Evolutionary conservation across 2,797 vertebrate genomes (phyloP), one percentile per base, ranked within the genome.

Genomic region (Etheostoma perlongum): DNA sequence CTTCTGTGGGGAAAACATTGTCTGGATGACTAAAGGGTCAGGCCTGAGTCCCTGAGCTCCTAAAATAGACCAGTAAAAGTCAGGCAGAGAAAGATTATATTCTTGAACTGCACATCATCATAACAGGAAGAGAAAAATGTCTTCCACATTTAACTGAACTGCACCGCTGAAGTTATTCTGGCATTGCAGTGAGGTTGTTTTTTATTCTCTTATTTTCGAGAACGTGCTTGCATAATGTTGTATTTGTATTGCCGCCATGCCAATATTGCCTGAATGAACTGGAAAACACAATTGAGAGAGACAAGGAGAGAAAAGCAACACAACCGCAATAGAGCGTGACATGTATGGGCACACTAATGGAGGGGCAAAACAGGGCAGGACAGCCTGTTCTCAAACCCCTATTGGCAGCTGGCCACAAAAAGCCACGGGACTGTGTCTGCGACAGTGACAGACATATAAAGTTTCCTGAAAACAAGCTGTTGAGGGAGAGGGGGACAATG

Each of bases 11-110:
- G 42, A 60, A 63, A 66, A 87, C 70, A 86, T 72, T 82, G 78
- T 86, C 62, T 65, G 74, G 54, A 87, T 88, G 72, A 81, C 52
- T 89, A 36, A 85, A 81, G 59, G 67, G 87, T 86, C 87, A 87
- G 21, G 14, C 23, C 4, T 15, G 4, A 36, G n/a, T 52, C 60
- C 14, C 40, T 25, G 51, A 21, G 6, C 49, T 61, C 80, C 15
- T 64, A 76, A 89, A 89, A 88, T 88, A 86, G 86, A 74, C 67
- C 66, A 9, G 23, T 18, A 4, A 70, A 53, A 48, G 54, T 48
- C 65, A 59, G 18, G 2, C 63, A 47, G 46, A 40, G n/a, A 53
- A 0, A 67, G 23, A 62, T 4, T 40, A 23, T 11, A 55, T 42
- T 33, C 15, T 33, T 55, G 30, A 55, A 49, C 21, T 14, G 46